Base-by-base conservation (phyloP, 2,888 invertebrate species). In the Apoda limacodes region DNA sequence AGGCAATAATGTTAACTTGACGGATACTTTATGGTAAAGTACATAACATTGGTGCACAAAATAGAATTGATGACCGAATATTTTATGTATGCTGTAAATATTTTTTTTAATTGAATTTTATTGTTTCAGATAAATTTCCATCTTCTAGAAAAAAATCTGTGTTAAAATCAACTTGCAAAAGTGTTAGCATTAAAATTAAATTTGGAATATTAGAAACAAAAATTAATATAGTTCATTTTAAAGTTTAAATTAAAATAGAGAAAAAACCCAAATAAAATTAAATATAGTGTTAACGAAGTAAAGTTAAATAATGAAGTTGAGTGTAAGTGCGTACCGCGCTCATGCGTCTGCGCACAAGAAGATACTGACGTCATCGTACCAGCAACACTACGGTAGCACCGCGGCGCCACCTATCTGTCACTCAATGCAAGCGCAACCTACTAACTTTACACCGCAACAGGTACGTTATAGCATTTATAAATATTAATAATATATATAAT, bases 331-430 rank as follows among this genome's bases (percentile, higher is more conserved):
- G 58, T 92, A 91, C 70, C 86, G 92, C 68, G 92, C 92, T 61
- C 92, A 92, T 76, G 91, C 92, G 67, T 90, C 90, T 46, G 92
- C 92, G 67, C 92, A 92, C 71, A 91, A 91, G 80, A 92, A 92
- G 82, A 92, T 92, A 60, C 83, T 92, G 62, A 88, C 85, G 55
- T 88, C 88, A 50, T 87, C 88, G 57, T 90, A 88, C 57, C 88
- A 88, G 75, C 88, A 88, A 55, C 86, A 87, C 65, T 92, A 92
- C 84, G 92, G 88, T 37, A 88, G 88, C 51, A 88, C 88, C 28
- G 86, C 88, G 38, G 86, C 87, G 34, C 80, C 74, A 2, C 83
- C 84, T 48, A 54, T 75, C 55, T 85, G 83, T 64, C 83, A 74
- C 46, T 65, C 66, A 1, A 42, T 57, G 45, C 82, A 83, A 45